Evolutionary conservation across 2,113 vertebrate genomes (phyloP).

Genomic region (Neogale vison): DNA sequence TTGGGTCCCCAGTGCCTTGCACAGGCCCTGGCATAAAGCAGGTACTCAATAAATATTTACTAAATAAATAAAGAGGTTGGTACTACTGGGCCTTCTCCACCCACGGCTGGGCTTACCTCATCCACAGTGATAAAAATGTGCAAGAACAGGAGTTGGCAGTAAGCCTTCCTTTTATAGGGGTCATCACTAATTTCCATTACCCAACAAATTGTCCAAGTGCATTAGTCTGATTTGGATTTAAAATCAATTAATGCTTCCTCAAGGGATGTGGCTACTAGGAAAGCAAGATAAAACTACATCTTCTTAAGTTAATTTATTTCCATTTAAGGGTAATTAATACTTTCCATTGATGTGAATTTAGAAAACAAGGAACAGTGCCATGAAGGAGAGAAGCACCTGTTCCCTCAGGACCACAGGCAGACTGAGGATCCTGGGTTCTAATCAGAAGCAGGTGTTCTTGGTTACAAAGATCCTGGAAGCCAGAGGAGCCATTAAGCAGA

Average conservation of each 20-base stretch:
- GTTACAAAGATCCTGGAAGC: neutral
- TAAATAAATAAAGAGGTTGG: neutral
- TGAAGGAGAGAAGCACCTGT: neutral
- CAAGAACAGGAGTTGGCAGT: neutral
- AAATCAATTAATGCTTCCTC: constrained; percentile 67
- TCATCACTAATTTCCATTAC: constrained; percentile 39
- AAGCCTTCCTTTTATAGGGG: neutral
- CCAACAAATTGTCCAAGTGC: constrained; percentile 24
- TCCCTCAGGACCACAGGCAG: neutral
- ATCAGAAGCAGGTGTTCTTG: neutral
- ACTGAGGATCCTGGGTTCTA: neutral
- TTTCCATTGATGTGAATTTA: constrained; percentile 12
- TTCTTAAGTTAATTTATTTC: constrained; percentile 68
- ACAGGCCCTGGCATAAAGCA: neutral
- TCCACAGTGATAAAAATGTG: constrained; percentile 21
- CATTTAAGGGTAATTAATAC: constrained; percentile 66
- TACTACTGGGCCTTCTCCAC: neutral
- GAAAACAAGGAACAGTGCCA: neutral
- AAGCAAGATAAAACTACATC: constrained; percentile 58
- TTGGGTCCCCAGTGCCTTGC: neutral
- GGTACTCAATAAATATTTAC: constrained; percentile 12
- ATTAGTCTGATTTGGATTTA: constrained; percentile 61
- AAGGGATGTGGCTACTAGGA: constrained; percentile 45
- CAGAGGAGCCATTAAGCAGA: neutral
- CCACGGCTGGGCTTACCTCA: constrained; percentile 5